phyloP scores from a whole-genome alignment of 2,113 vertebrate species.

The Oncorhynchus clarkii region DNA sequence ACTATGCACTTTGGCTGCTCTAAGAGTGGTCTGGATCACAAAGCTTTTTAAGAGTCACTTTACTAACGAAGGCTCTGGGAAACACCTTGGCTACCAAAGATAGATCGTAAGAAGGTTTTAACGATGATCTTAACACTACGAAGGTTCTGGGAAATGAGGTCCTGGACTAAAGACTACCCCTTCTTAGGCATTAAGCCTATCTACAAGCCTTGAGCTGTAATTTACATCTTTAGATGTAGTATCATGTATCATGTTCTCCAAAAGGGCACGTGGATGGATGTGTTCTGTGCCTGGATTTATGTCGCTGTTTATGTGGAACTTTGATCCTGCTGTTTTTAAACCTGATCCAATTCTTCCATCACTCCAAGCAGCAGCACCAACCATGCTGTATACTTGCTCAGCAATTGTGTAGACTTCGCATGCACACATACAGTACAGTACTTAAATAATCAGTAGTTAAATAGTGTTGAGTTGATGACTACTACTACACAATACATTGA shows the following conservation, averaged over 20 bases:
- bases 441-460: not conserved
- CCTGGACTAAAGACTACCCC: no score
- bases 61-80: no score
- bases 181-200: no score
- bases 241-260: slow-evolving; percentile 1
- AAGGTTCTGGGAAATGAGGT: no score
- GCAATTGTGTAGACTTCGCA: not conserved
- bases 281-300: slow-evolving; percentile 25
- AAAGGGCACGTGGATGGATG: slow-evolving; percentile 13
- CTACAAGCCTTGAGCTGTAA: no score
- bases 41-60: no score
- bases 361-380: not conserved
- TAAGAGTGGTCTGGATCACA: no score
- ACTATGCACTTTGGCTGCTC: no score
- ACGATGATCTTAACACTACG: no score
- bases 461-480: no score
- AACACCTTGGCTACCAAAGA: no score
- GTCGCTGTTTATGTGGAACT: slow-evolving; percentile 20
- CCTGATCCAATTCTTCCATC: slow-evolving; percentile 17
- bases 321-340: slow-evolving; percentile 23
- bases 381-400: not conserved
- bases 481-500: not conserved
- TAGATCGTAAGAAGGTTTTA: no score
- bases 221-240: not conserved
- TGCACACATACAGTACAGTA: not conserved